Conservation (phyloP, 23 tunicate genomes). For the Styela clava region DNA sequence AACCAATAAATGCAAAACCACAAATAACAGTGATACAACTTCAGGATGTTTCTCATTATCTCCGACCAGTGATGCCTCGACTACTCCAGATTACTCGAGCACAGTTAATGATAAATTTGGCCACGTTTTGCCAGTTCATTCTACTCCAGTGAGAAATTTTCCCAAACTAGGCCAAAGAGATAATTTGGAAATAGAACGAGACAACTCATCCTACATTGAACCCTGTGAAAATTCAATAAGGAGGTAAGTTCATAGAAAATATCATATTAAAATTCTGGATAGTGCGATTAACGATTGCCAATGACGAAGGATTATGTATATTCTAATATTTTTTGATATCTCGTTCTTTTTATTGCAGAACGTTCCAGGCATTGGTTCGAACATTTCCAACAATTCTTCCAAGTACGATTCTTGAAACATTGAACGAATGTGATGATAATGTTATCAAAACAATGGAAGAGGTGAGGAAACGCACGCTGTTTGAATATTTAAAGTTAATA, state of each 20-base stretch:
- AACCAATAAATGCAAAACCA: not conserved
- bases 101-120: not conserved
- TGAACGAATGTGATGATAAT: not conserved
- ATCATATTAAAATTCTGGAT: no score
- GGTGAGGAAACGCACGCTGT: not conserved
- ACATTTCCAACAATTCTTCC: not conserved
- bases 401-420: not conserved
- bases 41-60: not conserved
- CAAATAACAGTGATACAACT: not conserved
- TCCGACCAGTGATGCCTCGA: not conserved
- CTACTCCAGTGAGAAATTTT: not conserved
- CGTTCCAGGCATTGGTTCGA: not conserved
- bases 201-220: no score
- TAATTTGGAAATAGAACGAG: not conserved
- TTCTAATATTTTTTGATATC: not conserved
- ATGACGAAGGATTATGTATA: no score
- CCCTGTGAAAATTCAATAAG: not conserved
- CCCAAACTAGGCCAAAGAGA: not conserved
- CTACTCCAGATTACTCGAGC: not conserved
- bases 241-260: not conserved
- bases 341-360: not conserved
- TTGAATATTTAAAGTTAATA: no score
- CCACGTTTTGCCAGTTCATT: not conserved
- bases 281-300: no score
- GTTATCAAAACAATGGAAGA: not conserved